Base-by-base conservation (phyloP, 1,140 invertebrate species). In the Notospermus geniculatus region DNA sequence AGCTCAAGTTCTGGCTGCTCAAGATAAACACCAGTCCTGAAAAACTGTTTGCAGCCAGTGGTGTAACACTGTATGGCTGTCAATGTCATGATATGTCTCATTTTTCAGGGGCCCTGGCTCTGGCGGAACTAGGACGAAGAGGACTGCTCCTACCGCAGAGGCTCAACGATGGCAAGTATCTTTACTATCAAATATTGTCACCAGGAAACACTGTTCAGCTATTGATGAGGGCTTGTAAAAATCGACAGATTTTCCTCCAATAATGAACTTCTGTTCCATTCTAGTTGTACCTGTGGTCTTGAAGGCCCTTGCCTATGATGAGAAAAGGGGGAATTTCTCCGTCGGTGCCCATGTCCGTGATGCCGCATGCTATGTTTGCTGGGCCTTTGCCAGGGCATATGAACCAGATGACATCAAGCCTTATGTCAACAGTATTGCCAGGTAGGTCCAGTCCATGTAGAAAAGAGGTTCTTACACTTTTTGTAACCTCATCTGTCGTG, bases 331-430 rank as follows among this genome's bases (percentile, higher is more conserved):
- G 0, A 88, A 88, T 67, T 87, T 82, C 73, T 93, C 93, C 0
- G 89, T 95, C 22, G 95, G 94, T 1, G 87, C 90, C 43, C 90
- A 95, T 74, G 94, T 98, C 15, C 85, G 97, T 62, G 97, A 99
- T 85, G 88, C 96, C 0, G 95, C 97, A 13, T 98, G 95, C 80
- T 99, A 98, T 79, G 93, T 98, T 64, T 93, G 92, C 67, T 99
- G 97, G 97, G 89, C 97, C 1, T 95, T 99, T 85, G 95, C 96
- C 1, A 84, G 97, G 62, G 95, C 96, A 0, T 99, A 97, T 80
- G 91, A 97, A 71, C 89, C 90, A 0, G 72, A 86, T 39, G 86
- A 92, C 63, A 85, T 98, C n/a, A 81, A 87, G 52, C 91, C 91
- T 0, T 91, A 91, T 80, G 91, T 96, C 0, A 82, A 88, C 53